These are phyloP conservation scores for Drosophila meridionalis DNA, from an alignment of 2,888 invertebrate species.

Conservation along the genomic window DNA sequence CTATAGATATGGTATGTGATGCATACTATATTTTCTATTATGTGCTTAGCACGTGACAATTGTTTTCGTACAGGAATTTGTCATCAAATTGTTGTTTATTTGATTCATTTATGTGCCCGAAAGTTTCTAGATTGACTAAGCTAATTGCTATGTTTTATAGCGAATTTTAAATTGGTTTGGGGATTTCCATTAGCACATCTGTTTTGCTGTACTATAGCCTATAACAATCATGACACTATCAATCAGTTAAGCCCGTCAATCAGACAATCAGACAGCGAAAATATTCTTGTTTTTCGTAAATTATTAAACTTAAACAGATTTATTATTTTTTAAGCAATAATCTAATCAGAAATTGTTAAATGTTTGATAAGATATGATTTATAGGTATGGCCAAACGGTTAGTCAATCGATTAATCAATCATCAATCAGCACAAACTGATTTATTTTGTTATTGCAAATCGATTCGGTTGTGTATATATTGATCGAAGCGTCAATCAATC, in stretches of 20 bases:
- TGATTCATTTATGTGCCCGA: neutral
- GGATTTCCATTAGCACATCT: neutral
- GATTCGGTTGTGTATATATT: neutral
- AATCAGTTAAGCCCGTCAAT: neutral
- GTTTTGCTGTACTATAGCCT: too few relatives aligned
- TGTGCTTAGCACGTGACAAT: slow-evolving; percentile 7
- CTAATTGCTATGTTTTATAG: neutral
- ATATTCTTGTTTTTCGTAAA: neutral
- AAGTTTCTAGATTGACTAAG: neutral
- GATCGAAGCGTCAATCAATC: neutral
- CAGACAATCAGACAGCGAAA: neutral
- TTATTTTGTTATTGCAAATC: neutral
- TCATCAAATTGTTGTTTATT: slow-evolving; percentile 5
- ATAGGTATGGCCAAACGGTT: neutral
- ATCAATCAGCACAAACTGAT: slow-evolving; percentile 8
- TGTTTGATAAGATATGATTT: slow-evolving; percentile 3
- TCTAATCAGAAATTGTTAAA: slow-evolving; percentile 7
- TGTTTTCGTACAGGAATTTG: neutral
- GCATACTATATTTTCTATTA: slow-evolving; percentile 9
- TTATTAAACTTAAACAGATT: slow-evolving; percentile 4
- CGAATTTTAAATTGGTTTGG: neutral
- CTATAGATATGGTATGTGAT: slow-evolving; percentile 25
- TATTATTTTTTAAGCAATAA: neutral
- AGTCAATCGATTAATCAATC: neutral
- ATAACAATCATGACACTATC: neutral